Evolutionary conservation across 92 coral and sea anemone species (phyloP), one percentile per base, ranked within the genome.

Genomic region (Meandrina meandrites): DNA sequence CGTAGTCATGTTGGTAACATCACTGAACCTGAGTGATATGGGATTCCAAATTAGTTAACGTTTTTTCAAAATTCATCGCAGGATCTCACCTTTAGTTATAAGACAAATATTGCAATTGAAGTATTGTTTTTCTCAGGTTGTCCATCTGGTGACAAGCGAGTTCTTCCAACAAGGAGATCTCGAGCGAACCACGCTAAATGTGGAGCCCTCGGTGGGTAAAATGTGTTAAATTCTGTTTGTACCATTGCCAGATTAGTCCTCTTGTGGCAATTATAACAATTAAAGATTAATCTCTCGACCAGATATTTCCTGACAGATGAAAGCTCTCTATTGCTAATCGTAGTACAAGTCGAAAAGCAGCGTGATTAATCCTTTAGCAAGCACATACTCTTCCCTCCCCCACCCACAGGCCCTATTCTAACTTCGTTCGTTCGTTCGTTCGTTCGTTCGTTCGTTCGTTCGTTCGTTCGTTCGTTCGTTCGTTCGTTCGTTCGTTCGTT

Each of bases 141-240:
- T 96, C 36, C 94, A 97, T 85, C 88, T 97, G 80, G 99, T 97
- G 62, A 97, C 98, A 19, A 92, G 98, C 45, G 99, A 97, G 76
- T 97, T 97, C 87, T 95, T 97, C 51, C 98, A 97, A 86, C 99
- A 97, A 90, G 99, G 99, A 80, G 99, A 97, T 79, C 86, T 97
- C 36, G 99, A 97, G 81, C 90, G 99, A 90, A 95, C 91, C 77
- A 90, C 93, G 32, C 96, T 94, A 35, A 95, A 97, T 58, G 81
- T 94, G 86, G 95, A 94, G 85, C 98, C 98, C 31, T 81, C 89
- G 90, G 98, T 94, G 58, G 67, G 84, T 79, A 75, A 37, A 45
- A 16, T 10, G 1, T 16, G 31, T 57, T 28, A 0, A 21, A 40
- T 21, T 6, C 24, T 80, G 42, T 34, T 80, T 16, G 16, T 34